Evolutionary conservation across 1,140 invertebrate genomes (phyloP), one percentile per base, ranked within the genome.

Genomic region (Nixonia krombeini): DNA sequence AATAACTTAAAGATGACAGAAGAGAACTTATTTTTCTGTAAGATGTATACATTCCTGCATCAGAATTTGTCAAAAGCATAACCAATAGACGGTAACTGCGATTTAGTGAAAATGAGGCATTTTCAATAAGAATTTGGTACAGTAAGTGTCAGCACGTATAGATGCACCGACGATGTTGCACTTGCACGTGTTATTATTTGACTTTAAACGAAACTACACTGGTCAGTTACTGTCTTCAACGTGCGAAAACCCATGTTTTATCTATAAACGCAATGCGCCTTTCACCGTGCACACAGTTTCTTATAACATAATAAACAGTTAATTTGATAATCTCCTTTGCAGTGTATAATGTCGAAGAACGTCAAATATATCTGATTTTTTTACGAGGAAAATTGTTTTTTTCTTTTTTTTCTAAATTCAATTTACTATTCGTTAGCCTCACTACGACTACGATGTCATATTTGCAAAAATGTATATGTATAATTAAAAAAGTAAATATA

Each of bases 21-120:
- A n/a, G n/a, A n/a, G n/a, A n/a, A n/a, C n/a, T n/a, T n/a, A n/a
- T 72, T 62, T 66, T 65, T 72, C 57, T 66, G 53, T 72, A 62
- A 69, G 42, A 55, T 64, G 42, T 59, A 66, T 72, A 72, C 70
- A 72, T 72, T 72, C 70, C 70, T 72, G 55, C 33, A 56, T n/a
- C 50, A 42, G 21, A 66, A 72, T 72, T 70, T 70, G 61, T 66
- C 61, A 62, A 16, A 37, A n/a, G n/a, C n/a, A n/a, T n/a, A n/a
- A n/a, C n/a, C n/a, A n/a, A n/a, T n/a, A n/a, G n/a, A n/a, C n/a
- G n/a, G n/a, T n/a, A n/a, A n/a, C n/a, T n/a, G n/a, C n/a, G n/a
- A n/a, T n/a, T n/a, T n/a, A n/a, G n/a, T n/a, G n/a, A n/a, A n/a
- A n/a, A n/a, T n/a, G n/a, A n/a, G n/a, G n/a, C n/a, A n/a, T n/a